Conservation (phyloP, 2,888 invertebrate species). For the Napeogenes sylphis region DNA sequence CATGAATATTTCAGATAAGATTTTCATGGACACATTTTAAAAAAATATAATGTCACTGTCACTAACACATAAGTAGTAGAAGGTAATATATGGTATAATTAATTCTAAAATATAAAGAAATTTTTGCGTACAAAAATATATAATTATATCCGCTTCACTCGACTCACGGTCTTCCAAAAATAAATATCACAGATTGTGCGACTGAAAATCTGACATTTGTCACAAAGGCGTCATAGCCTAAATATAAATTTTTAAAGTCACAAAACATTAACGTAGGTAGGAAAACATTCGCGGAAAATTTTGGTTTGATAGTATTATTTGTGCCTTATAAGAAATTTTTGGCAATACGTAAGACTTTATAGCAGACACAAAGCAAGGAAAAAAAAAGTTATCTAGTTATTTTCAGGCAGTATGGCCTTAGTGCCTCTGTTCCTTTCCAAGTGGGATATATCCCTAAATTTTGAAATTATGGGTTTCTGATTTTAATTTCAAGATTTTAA, state of each 20-base stretch:
- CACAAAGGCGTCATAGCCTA: slow-evolving; percentile 5
- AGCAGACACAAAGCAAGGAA: too few relatives aligned
- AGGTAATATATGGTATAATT: slow-evolving; percentile 6
- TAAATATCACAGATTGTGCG: slow-evolving; percentile 42
- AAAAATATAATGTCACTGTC: neutral
- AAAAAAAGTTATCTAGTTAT: too few relatives aligned
- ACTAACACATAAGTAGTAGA: slow-evolving; percentile 1
- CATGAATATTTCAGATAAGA: neutral
- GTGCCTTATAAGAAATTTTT: too few relatives aligned
- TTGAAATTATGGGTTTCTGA: too few relatives aligned
- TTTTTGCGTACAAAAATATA: slow-evolving; percentile 44
- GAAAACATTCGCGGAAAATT: neutral
- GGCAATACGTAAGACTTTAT: too few relatives aligned
- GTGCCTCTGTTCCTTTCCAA: too few relatives aligned
- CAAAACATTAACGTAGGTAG: neutral
- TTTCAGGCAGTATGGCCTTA: too few relatives aligned
- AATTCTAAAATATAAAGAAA: slow-evolving; percentile 19
- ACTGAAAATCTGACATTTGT: slow-evolving; percentile 22
- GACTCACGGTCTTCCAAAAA: slow-evolving; percentile 55
- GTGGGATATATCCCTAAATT: too few relatives aligned
- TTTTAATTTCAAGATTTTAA: too few relatives aligned
- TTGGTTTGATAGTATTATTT: too few relatives aligned
- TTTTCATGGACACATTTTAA: neutral
- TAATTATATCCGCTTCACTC: slow-evolving; percentile 45
- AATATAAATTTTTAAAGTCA: slow-evolving; percentile 6